phyloP scores from a whole-genome alignment of 2,113 vertebrate genomes.

The Brachyhypopomus occidentalis region DNA sequence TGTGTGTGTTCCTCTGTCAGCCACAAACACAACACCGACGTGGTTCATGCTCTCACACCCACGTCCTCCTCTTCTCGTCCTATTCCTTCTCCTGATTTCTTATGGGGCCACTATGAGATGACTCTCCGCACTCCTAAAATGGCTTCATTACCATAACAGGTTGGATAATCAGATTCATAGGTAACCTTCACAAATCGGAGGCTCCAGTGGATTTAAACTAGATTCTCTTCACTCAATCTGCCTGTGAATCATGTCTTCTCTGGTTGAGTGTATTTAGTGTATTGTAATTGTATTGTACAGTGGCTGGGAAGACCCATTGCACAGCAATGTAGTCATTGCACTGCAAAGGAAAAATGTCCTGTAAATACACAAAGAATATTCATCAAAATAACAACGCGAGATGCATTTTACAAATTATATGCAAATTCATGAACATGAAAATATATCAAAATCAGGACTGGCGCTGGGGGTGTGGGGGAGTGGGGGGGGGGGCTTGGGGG shows the following conservation, averaged over 20 bases:
- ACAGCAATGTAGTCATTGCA: too few species aligned
- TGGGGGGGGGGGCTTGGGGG: too few species aligned
- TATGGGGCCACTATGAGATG: neutral
- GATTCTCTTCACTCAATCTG: neutral
- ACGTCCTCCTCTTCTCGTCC: neutral
- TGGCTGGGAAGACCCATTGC: too few species aligned
- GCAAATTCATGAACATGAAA: too few species aligned
- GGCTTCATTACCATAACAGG: neutral
- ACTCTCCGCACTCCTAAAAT: neutral
- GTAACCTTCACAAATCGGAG: neutral
- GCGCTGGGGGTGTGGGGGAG: too few species aligned
- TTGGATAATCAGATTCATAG: conserved; percentile 9
- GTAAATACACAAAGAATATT: too few species aligned
- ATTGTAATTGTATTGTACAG: neutral
- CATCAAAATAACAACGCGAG: too few species aligned
- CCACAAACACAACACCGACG: neutral
- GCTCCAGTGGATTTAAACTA: neutral
- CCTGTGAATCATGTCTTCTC: neutral
- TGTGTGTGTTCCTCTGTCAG: neutral
- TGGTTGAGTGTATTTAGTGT: neutral
- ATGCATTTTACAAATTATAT: too few species aligned
- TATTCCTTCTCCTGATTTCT: neutral
- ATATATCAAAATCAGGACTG: too few species aligned
- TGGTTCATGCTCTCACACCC: neutral
- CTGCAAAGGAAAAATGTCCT: too few species aligned